phyloP scores from a whole-genome alignment of 1,140 invertebrate genomes.

The Drosophila watanabei region DNA sequence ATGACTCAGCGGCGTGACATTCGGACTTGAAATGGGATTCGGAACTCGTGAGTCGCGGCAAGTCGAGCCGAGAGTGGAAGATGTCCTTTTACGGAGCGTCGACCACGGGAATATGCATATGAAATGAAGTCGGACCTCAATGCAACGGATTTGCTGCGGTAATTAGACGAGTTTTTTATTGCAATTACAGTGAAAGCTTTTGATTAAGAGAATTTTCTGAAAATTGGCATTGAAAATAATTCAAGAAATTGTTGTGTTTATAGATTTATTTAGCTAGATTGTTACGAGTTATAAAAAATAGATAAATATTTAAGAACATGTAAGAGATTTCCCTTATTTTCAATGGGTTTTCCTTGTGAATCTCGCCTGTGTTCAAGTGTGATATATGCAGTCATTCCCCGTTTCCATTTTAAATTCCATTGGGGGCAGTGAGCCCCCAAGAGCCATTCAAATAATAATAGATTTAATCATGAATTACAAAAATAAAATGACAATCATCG shows the following conservation, averaged over 20 bases:
- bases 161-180: slow-evolving; percentile 14
- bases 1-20: slow-evolving; percentile 66
- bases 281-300: background rate
- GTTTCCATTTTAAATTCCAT: slow-evolving; percentile 30
- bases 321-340: too few relatives aligned
- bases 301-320: background rate
- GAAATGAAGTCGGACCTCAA: slow-evolving; percentile 4
- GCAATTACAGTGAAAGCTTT: slow-evolving; percentile 4
- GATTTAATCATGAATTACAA: slow-evolving; percentile 79
- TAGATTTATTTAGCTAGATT: background rate
- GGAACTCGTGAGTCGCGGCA: slow-evolving; percentile 3
- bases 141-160: slow-evolving; percentile 1
- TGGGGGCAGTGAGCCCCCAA: slow-evolving; percentile 27
- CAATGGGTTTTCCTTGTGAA: background rate
- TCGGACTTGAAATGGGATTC: slow-evolving; percentile 25
- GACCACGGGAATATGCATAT: slow-evolving; percentile 31
- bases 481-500: slow-evolving; percentile 79
- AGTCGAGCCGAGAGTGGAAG: slow-evolving; percentile 11
- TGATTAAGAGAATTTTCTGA: background rate
- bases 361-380: slow-evolving; percentile 7
- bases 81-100: slow-evolving; percentile 40
- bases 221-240: background rate
- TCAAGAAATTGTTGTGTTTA: background rate
- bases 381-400: slow-evolving; percentile 31
- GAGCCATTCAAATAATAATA: slow-evolving; percentile 52